Evolutionary conservation across 2,888 invertebrate genomes (phyloP).

Genomic region (Eupeodes luniger): DNA sequence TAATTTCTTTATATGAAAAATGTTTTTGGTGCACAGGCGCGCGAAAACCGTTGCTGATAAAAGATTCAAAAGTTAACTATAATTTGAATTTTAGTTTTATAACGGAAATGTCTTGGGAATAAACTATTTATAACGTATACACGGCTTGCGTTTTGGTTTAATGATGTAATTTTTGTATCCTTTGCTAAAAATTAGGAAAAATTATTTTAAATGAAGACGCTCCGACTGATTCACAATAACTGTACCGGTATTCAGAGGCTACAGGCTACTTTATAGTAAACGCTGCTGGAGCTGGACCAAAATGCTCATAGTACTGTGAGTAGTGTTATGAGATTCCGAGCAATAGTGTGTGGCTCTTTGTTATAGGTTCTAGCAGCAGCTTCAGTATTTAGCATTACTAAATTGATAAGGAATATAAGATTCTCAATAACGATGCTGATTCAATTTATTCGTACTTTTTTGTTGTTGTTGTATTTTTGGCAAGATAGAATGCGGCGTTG

Average conservation of each 20-base stretch:
- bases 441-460: slow-evolving; percentile 10
- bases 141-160: no score
- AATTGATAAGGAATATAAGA: slow-evolving; percentile 21
- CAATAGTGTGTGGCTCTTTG: slow-evolving; percentile 7
- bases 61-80: slow-evolving; percentile 22
- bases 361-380: not conserved
- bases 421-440: slow-evolving; percentile 18
- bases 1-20: slow-evolving; percentile 1
- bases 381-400: not conserved
- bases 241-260: slow-evolving; percentile 41
- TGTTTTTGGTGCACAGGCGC: slow-evolving; percentile 55
- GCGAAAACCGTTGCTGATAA: slow-evolving; percentile 44
- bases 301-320: not conserved
- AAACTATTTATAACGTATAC: no score
- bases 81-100: slow-evolving; percentile 2
- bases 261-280: slow-evolving; percentile 61
- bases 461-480: not conserved
- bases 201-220: slow-evolving; percentile 37
- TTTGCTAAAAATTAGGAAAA: not conserved
- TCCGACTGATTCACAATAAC: slow-evolving; percentile 57
- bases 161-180: slow-evolving; percentile 6
- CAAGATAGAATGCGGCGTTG: slow-evolving; percentile 1
- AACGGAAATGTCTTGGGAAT: slow-evolving; percentile 15
- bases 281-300: not conserved
- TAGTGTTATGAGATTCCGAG: not conserved